phyloP scores from a whole-genome alignment of 2,888 invertebrate genomes.

The Stenichneumon culpator region DNA sequence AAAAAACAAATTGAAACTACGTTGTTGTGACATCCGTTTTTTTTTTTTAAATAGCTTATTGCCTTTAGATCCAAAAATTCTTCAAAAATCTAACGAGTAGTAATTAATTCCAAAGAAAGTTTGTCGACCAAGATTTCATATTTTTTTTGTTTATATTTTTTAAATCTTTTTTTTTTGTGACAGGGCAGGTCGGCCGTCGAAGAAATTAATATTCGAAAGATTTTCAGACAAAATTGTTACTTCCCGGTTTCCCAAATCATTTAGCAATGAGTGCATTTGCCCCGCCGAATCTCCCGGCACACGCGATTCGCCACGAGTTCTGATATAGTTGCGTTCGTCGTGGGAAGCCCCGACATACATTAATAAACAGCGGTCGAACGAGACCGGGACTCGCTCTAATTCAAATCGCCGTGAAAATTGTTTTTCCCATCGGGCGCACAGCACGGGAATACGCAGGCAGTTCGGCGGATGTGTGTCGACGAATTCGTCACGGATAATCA shows the following conservation, averaged over 20 bases:
- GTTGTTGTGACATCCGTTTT: no score
- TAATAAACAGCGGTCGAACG: conserved; percentile 62
- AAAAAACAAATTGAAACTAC: no score
- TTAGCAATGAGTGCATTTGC: conserved; percentile 77
- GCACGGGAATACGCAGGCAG: conserved; percentile 15
- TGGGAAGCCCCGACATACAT: conserved; percentile 78
- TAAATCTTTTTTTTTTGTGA: conserved; percentile 7
- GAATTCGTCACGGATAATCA: conserved; percentile 81
- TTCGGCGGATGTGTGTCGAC: conserved; percentile 47
- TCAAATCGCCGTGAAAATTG: conserved; percentile 84
- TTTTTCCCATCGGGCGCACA: conserved; percentile 70
- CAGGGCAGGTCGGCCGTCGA: no score
- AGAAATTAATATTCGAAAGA: background rate
- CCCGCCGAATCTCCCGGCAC: conserved; percentile 79
- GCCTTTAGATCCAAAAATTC: background rate
- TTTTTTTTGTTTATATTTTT: background rate
- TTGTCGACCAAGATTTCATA: background rate
- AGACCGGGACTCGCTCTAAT: conserved; percentile 77
- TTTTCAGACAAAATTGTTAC: background rate
- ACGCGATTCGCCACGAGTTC: conserved; percentile 82
- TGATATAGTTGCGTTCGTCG: conserved; percentile 75
- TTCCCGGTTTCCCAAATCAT: conserved; percentile 81
- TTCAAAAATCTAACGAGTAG: no score
- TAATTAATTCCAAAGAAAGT: no score
- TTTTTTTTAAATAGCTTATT: background rate